Percentiles rank a stretch among this genome's conserved stretches.
These are phyloP conservation scores for Herminia tarsipennalis DNA, from an alignment of 2,888 invertebrate species.

Conservation along the genomic window DNA sequence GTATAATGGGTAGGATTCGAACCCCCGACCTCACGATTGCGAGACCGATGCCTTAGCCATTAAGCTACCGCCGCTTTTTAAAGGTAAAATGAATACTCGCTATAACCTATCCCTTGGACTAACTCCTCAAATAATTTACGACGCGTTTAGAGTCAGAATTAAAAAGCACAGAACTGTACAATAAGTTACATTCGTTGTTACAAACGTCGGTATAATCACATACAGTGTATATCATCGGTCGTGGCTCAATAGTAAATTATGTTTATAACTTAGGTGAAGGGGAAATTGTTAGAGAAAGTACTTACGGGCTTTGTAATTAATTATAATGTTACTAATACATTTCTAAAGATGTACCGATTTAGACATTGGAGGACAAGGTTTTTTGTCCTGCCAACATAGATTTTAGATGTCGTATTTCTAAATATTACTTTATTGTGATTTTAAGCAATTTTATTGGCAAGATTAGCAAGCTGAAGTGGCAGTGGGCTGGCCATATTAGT, in stretches of 20 bases:
- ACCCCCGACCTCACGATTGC: no score
- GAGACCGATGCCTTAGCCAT: no score
- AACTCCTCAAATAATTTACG: slow-evolving; percentile 33
- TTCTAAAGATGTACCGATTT: background rate
- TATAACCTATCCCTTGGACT: background rate
- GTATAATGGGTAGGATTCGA: no score
- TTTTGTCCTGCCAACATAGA: no score
- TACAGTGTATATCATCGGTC: slow-evolving; percentile 7
- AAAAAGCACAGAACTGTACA: slow-evolving; percentile 26
- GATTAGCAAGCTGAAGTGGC: no score
- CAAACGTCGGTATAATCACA: slow-evolving; percentile 15
- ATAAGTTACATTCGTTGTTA: slow-evolving; percentile 17
- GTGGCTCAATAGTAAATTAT: slow-evolving; percentile 2
- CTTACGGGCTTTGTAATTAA: background rate
- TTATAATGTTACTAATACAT: background rate
- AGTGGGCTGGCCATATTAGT: no score
- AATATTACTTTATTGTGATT: no score
- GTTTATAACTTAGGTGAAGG: background rate
- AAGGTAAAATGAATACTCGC: no score
- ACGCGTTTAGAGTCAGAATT: slow-evolving; percentile 43
- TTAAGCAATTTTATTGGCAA: no score
- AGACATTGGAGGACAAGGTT: no score
- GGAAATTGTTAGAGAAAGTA: slow-evolving; percentile 4
- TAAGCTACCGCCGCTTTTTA: no score
- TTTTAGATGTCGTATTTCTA: no score